Percentiles rank a stretch among this genome's conserved stretches.
These are phyloP conservation scores for Drosophila lacicola DNA, from an alignment of 2,888 invertebrate genomes.

Conservation along the genomic window DNA sequence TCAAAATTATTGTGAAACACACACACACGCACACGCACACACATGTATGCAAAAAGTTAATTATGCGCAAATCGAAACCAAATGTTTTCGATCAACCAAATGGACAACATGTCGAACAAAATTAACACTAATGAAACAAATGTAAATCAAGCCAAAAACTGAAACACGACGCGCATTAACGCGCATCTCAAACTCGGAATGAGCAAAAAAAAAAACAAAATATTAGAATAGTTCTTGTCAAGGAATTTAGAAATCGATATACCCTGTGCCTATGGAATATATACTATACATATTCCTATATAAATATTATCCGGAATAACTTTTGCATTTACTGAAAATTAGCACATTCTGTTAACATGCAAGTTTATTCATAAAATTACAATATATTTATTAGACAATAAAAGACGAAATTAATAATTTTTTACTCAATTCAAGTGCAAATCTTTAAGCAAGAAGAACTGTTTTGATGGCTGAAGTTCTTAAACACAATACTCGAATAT, in stretches of 20 bases:
- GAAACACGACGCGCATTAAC: conserved; percentile 54
- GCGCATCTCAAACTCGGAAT: conserved; percentile 18
- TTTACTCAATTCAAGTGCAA: too few relatives aligned
- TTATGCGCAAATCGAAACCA: conserved; percentile 79
- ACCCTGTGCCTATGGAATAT: not conserved
- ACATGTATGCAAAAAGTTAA: conserved; percentile 62
- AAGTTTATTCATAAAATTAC: too few relatives aligned
- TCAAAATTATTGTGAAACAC: not conserved
- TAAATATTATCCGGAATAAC: too few relatives aligned
- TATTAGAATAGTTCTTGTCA: not conserved
- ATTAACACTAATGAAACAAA: conserved; percentile 57
- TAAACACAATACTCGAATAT: too few relatives aligned
- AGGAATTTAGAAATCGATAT: not conserved
- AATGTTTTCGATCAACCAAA: conserved; percentile 77
- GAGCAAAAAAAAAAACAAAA: not conserved
- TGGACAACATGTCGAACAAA: conserved; percentile 55
- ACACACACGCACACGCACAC: not conserved
- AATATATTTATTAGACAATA: too few relatives aligned
- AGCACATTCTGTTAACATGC: too few relatives aligned
- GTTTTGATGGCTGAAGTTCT: too few relatives aligned
- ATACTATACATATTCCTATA: too few relatives aligned
- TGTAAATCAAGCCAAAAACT: conserved; percentile 52
- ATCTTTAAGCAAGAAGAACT: too few relatives aligned
- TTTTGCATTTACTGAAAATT: too few relatives aligned
- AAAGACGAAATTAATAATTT: too few relatives aligned